phyloP scores from a whole-genome alignment of 2,888 invertebrate species.

The Phortica okadai region DNA sequence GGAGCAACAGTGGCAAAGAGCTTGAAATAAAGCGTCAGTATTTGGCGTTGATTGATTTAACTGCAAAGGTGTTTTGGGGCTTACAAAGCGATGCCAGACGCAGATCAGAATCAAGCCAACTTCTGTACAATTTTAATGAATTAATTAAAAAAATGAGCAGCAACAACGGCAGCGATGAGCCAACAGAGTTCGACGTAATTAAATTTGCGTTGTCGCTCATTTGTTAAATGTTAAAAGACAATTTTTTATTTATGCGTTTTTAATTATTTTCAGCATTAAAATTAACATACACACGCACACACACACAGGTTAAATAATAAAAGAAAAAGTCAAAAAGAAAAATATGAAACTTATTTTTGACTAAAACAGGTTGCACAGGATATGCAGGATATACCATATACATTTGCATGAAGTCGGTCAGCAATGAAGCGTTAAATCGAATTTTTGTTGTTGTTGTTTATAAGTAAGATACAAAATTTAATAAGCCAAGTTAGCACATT shows the following conservation, averaged over 20 bases:
- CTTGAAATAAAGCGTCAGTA: conserved; percentile 37
- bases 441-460: neutral
- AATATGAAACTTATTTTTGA: neutral
- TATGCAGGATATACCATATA: conserved; percentile 63
- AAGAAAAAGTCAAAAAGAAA: neutral
- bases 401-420: conserved; percentile 45
- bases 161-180: neutral
- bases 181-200: conserved; percentile 52
- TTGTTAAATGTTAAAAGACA: conserved; percentile 33
- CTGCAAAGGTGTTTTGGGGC: conserved; percentile 47
- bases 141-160: conserved; percentile 55
- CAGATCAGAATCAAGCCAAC: neutral
- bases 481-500: conserved; percentile 34
- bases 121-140: conserved; percentile 55
- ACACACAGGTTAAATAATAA: neutral
- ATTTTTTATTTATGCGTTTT: conserved; percentile 64
- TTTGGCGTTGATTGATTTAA: conserved; percentile 70
- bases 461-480: conserved; percentile 31
- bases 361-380: conserved; percentile 50
- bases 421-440: conserved; percentile 60
- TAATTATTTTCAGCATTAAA: conserved; percentile 67
- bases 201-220: conserved; percentile 60
- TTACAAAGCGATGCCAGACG: conserved; percentile 27
- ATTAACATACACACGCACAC: neutral
- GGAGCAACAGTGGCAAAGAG: conserved; percentile 44